Percentiles rank a stretch among this genome's conserved stretches.
phyloP scores from a whole-genome alignment of 2,888 invertebrate genomes.

The Ichneumon xanthorius region DNA sequence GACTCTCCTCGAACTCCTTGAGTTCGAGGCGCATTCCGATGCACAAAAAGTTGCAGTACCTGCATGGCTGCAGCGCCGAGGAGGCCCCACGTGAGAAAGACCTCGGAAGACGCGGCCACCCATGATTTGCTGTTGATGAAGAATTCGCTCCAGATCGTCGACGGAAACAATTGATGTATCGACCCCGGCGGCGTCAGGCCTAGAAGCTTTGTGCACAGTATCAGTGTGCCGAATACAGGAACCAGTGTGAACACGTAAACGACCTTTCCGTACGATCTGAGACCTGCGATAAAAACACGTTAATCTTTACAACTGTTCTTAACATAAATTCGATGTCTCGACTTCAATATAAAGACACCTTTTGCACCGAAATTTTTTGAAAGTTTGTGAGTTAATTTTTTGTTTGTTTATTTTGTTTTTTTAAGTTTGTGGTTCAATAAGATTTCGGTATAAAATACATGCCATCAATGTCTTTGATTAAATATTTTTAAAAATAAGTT shows the following conservation, averaged over 20 bases:
- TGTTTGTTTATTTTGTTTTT: too few relatives aligned
- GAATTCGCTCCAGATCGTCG: conserved; percentile 94
- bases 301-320: not conserved
- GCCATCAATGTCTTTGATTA: too few relatives aligned
- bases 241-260: conserved; percentile 92
- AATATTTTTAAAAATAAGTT: too few relatives aligned
- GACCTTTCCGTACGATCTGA: conserved; percentile 94
- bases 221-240: conserved; percentile 91
- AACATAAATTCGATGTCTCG: not conserved
- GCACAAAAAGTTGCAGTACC: conserved; percentile 72
- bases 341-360: too few relatives aligned
- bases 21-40: not conserved
- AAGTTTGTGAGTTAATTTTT: too few relatives aligned
- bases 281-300: conserved; percentile 84
- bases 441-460: too few relatives aligned
- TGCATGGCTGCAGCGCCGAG: conserved; percentile 93
- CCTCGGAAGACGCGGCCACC: conserved; percentile 95
- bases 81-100: conserved; percentile 95
- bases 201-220: conserved; percentile 91
- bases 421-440: too few relatives aligned
- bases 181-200: conserved; percentile 90
- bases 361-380: too few relatives aligned
- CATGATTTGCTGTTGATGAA: conserved; percentile 94
- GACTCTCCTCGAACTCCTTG: not conserved
- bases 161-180: conserved; percentile 90